Base-by-base conservation (phyloP, 1,140 invertebrate genomes). In the Solen grandis region DNA sequence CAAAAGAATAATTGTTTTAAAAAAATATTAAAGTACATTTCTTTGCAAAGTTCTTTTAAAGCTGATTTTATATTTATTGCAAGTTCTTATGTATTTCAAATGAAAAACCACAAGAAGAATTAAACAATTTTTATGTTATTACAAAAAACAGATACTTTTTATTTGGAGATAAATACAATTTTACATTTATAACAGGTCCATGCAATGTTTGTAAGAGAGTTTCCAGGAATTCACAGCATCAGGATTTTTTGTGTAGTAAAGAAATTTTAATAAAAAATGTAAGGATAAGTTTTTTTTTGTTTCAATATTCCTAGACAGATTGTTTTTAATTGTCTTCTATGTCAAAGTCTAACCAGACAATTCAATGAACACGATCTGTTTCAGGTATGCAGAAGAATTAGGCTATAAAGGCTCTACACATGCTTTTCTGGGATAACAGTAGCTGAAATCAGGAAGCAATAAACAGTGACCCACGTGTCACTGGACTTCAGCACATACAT, bases 351-450 rank as follows among this genome's bases (percentile, higher is more conserved):
- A 38, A 57, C 35, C 10, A 27, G 16, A 14, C 22, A 66, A 31
- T 27, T 16, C 22, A 22, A 5, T 55, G 36, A 81, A 33, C 19
- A 62, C 52, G 82, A 57, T 72, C 54, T 70, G 33, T 87, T 86
- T 27, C 84, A 89, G 88, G 73, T 87, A 85, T 60, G 72, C 84
- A 29, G 83, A 86, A 83, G 78, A 84, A 35, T 57, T 84, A 25
- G 88, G 88, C 29, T 81, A 85, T 46, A 55, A 76, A 60, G 83
- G 84, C 5, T 62, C 77, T 19, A 70, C 78, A 19, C 86, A 89
- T 87, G 84, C 86, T 29, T 89, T 89, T 76, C 66, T 84, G 36
- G 85, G 86, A 57, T 88, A 65, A 79, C n/a, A n/a, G n/a, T n/a
- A n/a, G n/a, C n/a, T n/a, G n/a, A n/a, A n/a, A n/a, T n/a, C n/a